Percentiles rank a stretch among this genome's conserved stretches.
Evolutionary conservation across 1,140 invertebrate genomes (phyloP).

Genomic region (Drosophila trapezifrons): DNA sequence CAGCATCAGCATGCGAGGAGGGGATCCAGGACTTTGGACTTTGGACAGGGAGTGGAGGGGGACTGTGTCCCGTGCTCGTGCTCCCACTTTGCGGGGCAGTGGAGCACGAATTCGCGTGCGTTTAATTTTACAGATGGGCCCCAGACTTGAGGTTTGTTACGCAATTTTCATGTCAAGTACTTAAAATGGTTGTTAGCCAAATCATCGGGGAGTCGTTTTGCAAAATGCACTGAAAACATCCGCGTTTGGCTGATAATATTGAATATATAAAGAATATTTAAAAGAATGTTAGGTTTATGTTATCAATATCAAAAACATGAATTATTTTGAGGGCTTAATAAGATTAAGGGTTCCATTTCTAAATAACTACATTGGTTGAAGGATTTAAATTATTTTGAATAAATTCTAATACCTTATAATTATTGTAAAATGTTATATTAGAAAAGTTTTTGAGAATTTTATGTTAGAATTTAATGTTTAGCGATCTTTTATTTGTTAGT

Average conservation of each 20-base stretch:
- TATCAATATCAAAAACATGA: too few species aligned
- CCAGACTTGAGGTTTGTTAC: slow-evolving; percentile 46
- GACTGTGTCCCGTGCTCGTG: background rate
- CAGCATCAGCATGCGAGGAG: slow-evolving; percentile 33
- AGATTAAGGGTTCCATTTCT: too few species aligned
- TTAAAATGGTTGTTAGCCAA: slow-evolving; percentile 59
- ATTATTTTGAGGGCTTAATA: background rate
- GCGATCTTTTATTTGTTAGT: too few species aligned
- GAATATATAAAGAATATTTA: background rate
- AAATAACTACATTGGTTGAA: background rate
- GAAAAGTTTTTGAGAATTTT: too few species aligned
- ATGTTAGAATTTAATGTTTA: too few species aligned
- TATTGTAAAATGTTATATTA: too few species aligned
- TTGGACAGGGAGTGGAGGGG: background rate
- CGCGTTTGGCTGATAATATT: background rate
- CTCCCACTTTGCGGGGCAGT: slow-evolving; percentile 29
- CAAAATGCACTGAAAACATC: slow-evolving; percentile 6
- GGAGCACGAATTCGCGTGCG: slow-evolving; percentile 61
- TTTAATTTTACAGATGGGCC: slow-evolving; percentile 63
- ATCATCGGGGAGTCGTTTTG: slow-evolving; percentile 54
- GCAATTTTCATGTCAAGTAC: slow-evolving; percentile 75
- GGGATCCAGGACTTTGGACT: slow-evolving; percentile 2
- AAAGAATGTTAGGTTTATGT: background rate
- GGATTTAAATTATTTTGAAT: background rate
- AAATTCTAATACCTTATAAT: too few species aligned